Evolutionary conservation across 1,140 invertebrate species (phyloP), one percentile per base, ranked within the genome.

Genomic region (Zeugodacus cucurbitae): DNA sequence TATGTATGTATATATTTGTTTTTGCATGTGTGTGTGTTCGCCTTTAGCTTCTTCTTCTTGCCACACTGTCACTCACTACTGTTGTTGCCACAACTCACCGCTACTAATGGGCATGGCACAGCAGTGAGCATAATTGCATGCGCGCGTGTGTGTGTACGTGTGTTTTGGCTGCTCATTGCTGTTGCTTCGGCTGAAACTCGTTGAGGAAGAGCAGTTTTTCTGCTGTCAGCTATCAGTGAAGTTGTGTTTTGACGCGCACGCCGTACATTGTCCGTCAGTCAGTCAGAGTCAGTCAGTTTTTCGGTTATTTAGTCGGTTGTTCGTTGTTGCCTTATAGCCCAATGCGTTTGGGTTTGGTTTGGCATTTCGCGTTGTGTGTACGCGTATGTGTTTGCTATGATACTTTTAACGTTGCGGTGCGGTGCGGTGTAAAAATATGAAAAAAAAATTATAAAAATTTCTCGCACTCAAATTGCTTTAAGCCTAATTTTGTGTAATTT

Each of bases 161-260:
- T 41, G 10, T 34, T 22, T 4, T 26, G 41, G 14, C 20, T 48
- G 37, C 41, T 82, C 37, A n/a, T n/a, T n/a, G n/a, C 74, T 82
- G 74, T 82, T 82, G 74, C 37, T 82, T 82, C 74, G 41, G 74
- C 41, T 82, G 41, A 37, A 82, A 82, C 74, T 82, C 74, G 74
- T 82, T 82, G 74, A n/a, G 74, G 37, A 82, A 82, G 74, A 82
- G 74, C 74, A 82, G 74, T 82, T 82, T 82, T 82, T 82, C 74
- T 29, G 74, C 74, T 82, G 74, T 54, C 74, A 82, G 26, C 44
- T 54, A 82, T 82, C 74, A 29, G 74, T 82, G n/a, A 82, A 82
- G 74, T 82, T 82, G 41, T 82, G 74, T 82, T 82, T 32, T 67
- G 6, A 34, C 37, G 48, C 48, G 6, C 48, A 14, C 34, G 67